Conservation (phyloP, 2,113 vertebrate species). For the Rutilus rutilus region DNA sequence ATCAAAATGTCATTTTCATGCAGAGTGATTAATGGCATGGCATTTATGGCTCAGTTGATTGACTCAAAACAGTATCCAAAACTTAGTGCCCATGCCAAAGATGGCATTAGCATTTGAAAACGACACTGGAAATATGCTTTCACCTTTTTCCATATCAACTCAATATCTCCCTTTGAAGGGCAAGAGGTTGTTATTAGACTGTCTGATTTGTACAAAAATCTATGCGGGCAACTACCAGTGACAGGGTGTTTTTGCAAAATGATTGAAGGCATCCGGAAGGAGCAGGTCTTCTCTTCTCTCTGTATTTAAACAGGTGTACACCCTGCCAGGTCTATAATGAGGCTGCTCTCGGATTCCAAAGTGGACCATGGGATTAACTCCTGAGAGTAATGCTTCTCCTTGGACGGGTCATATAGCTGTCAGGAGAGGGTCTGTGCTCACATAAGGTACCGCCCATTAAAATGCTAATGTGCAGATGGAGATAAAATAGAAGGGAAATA, state of each 20-base stretch:
- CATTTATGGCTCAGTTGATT: neutral
- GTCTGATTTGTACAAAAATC: neutral
- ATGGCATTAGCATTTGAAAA: neutral
- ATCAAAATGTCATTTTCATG: slow-evolving; percentile 2
- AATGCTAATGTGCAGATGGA: slow-evolving; percentile 41
- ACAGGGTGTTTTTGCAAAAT: slow-evolving; percentile 18
- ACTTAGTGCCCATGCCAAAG: neutral
- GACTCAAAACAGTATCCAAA: neutral
- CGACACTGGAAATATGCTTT: neutral
- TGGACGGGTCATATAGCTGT: slow-evolving; percentile 29
- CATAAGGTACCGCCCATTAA: slow-evolving; percentile 43
- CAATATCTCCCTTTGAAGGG: neutral
- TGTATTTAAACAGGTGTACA: slow-evolving; percentile 28
- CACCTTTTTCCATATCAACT: neutral
- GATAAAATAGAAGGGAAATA: slow-evolving; percentile 38
- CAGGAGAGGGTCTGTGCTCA: slow-evolving; percentile 39
- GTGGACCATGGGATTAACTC: slow-evolving; percentile 32
- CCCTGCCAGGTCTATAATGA: slow-evolving; percentile 36
- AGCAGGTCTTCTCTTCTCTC: slow-evolving; percentile 2
- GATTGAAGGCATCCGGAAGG: neutral
- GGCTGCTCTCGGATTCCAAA: slow-evolving; percentile 18
- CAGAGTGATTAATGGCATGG: slow-evolving; percentile 2
- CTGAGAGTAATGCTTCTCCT: slow-evolving; percentile 42
- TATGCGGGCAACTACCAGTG: neutral
- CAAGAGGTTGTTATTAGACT: neutral